Evolutionary conservation across 2,888 invertebrate species (phyloP), one percentile per base, ranked within the genome.

Genomic region (Sphaerophoria taeniata): DNA sequence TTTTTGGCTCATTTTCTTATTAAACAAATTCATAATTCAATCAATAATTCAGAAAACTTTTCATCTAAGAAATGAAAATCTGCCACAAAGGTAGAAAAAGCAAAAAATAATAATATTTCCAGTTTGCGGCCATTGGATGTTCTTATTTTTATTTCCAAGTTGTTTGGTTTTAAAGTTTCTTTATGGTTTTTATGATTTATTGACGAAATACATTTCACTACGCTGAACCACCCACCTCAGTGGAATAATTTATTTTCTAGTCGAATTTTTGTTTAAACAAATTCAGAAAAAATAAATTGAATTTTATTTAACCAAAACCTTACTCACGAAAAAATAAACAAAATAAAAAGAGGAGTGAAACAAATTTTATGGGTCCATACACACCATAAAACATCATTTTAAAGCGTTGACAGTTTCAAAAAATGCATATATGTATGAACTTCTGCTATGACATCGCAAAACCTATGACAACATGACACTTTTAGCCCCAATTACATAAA

Each of bases 401-500:
- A 58, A 67, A 70, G 63, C 60, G 60, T 77, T 81, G 81, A 72
- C 63, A 71, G 51, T n/a, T 14, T 61, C n/a, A 36, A 47, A 39
- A 9, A 36, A 36, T 36, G 7, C n/a, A n/a, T 33, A 55, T 2
- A n/a, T 11, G 16, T 51, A 45, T 5, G 6, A 33, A 5, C n/a
- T 36, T n/a, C 61, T 36, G 1, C 49, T 36, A 14, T 51, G 31
- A 31, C n/a, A 63, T 14, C 24, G 36, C 47, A 61, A 69, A 39
- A 65, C 73, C 51, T 45, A 31, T 45, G 47, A 16, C 72, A 63
- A 65, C 58, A 53, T 24, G 39, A 51, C 24, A 63, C 16, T 63
- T 45, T 73, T n/a, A 39, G 47, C 67, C 67, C 34, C 14, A 45
- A 47, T 84, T 84, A 76, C 75, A 72, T 80, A 84, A 84, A 60